These are phyloP conservation scores for Rhodeus uyekii DNA, from an alignment of 2,797 vertebrate genomes.

Conservation along the genomic window DNA sequence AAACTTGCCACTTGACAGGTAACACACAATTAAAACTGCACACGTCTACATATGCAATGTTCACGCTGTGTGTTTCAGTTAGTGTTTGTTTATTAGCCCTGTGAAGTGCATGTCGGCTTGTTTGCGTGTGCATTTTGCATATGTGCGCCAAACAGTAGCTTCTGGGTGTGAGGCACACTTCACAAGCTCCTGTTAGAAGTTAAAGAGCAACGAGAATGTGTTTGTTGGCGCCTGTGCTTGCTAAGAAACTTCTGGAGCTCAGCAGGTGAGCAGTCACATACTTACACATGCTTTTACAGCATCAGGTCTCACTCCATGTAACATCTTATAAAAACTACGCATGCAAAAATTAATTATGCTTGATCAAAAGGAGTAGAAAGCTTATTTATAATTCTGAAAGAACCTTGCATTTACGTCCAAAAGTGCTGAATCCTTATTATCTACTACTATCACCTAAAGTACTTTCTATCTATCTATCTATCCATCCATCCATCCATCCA, in stretches of 20 bases:
- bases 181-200: slow-evolving; percentile 51
- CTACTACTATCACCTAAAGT: too few relatives aligned
- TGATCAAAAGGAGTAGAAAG: slow-evolving; percentile 15
- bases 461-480: too few relatives aligned
- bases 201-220: slow-evolving; percentile 37
- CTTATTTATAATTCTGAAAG: background rate
- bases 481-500: background rate
- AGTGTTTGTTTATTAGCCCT: slow-evolving; percentile 12
- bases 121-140: slow-evolving; percentile 9
- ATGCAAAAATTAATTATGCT: background rate
- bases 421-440: background rate
- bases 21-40: background rate
- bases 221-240: slow-evolving; percentile 54
- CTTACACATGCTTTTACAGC: slow-evolving; percentile 35
- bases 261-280: slow-evolving; percentile 59
- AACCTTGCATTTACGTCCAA: background rate
- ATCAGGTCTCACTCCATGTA: slow-evolving; percentile 44
- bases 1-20: background rate
- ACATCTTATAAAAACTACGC: slow-evolving; percentile 26
- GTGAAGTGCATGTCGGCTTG: slow-evolving; percentile 2
- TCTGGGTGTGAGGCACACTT: slow-evolving; percentile 58
- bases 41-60: background rate
- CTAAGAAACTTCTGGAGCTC: slow-evolving; percentile 48
- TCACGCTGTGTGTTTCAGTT: slow-evolving; percentile 5
- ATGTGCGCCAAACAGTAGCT: slow-evolving; percentile 47